Base-by-base conservation (phyloP, 2,888 invertebrate species). In the Cheilosia vernalis region DNA sequence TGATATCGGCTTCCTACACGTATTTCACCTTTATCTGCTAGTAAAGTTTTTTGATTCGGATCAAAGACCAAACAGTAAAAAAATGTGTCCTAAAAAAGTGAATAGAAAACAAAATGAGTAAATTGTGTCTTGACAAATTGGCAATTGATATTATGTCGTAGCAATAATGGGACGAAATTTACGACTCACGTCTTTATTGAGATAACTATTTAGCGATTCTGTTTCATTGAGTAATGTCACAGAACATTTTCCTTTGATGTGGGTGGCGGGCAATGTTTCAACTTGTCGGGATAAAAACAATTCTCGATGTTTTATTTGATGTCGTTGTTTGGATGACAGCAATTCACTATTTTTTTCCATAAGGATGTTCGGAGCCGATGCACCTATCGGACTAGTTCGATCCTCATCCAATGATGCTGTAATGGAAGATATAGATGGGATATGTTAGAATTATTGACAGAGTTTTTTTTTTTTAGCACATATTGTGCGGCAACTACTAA, bases 21-120 rank as follows among this genome's bases (percentile, higher is more conserved):
- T 92, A 98, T 98, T 94, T 97, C 98, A 91, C 98, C 99, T 94
- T 99, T 98, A 93, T 99, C 99, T 90, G 99, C 99, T 92, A 99
- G 94, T 91, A 99, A 94, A 89, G 99, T 99, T 94, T 98, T 98
- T 94, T 99, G 98, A 93, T 97, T 96, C 89, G 99, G 99, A 94
- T 99, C 99, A 93, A 99, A 99, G 90, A 99, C 99, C 93, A 99
- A 94, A 93, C 99, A 99, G 94, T 99, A 99, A 94, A 99, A 99
- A 95, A 99, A 99, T 92, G 98, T 96, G 93, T 99, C 99, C 95
- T 98, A 88, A 94, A 94, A 13, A 56, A 2, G 40, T 5, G 13
- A 19, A n/a, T 24, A 51, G 51, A 53, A 51, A 56, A 42, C 53
- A 33, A 72, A 70, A 53, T 56, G 72, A 58, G 47, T 58, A 24